Evolutionary conservation across 2,113 vertebrate genomes (phyloP).

Genomic region (Orientallactaga bullata): DNA sequence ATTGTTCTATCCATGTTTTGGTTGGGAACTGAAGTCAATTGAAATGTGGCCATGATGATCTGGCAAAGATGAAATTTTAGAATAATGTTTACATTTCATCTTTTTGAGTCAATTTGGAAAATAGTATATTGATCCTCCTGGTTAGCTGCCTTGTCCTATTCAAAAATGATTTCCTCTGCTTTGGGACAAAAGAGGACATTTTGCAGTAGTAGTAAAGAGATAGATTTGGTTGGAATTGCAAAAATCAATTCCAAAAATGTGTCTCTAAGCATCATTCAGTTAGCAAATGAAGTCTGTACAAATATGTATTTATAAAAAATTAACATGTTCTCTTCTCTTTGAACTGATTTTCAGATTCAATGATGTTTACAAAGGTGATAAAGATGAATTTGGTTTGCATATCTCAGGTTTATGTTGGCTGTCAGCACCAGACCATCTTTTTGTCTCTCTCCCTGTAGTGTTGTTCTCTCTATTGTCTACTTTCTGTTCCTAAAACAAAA

Average conservation of each 20-base stretch:
- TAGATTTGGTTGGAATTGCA: not conserved
- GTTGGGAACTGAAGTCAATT: not conserved
- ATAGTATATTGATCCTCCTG: not conserved
- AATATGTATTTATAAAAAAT: slow-evolving; percentile 27
- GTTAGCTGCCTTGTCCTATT: not conserved
- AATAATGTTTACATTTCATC: slow-evolving; percentile 9
- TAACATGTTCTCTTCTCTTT: slow-evolving; percentile 22
- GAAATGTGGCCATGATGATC: not conserved
- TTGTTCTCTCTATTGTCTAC: not conserved
- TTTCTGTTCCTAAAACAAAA: not conserved
- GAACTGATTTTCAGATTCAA: not conserved
- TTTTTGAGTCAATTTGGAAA: slow-evolving; percentile 22
- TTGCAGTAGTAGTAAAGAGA: not conserved
- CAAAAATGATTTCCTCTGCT: not conserved
- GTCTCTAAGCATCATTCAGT: slow-evolving; percentile 1
- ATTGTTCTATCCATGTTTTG: not conserved
- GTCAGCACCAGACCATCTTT: slow-evolving; percentile 16
- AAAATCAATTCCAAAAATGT: not conserved
- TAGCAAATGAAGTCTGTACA: not conserved
- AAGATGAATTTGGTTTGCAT: slow-evolving; percentile 29
- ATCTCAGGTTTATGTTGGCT: slow-evolving; percentile 3
- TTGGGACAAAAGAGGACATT: not conserved
- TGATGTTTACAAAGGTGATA: slow-evolving; percentile 19
- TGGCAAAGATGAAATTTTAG: not conserved
- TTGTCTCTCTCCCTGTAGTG: not conserved